A percentile compares a stretch with the other conserved stretches of the same genome.
Conservation (phyloP, 2,888 invertebrate species). For the Coleophora deauratella region DNA sequence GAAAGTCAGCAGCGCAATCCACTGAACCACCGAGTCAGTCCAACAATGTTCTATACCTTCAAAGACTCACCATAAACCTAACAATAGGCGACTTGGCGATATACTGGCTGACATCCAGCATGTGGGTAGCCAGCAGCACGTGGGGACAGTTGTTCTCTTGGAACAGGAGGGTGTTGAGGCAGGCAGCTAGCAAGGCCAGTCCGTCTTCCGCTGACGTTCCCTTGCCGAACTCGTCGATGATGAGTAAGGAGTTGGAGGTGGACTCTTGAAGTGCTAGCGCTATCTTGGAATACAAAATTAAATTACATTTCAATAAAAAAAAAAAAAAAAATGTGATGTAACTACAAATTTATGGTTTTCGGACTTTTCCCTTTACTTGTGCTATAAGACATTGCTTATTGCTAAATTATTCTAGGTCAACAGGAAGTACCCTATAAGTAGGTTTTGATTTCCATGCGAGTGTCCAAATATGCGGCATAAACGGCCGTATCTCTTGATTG, state of each 20-base stretch:
- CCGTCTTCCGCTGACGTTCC: slow-evolving; percentile 88
- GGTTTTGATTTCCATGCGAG: too few relatives aligned
- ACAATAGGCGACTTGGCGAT: slow-evolving; percentile 70
- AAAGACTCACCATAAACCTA: slow-evolving; percentile 64
- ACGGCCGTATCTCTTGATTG: too few relatives aligned
- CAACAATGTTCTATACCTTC: too few relatives aligned
- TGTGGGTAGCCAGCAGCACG: slow-evolving; percentile 85
- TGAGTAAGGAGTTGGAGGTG: slow-evolving; percentile 78
- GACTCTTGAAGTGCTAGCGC: slow-evolving; percentile 79
- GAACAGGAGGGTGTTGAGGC: slow-evolving; percentile 77
- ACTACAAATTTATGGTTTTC: too few relatives aligned
- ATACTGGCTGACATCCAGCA: slow-evolving; percentile 76
- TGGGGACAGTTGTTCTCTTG: slow-evolving; percentile 78
- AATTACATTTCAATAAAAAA: not conserved
- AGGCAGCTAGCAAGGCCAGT: slow-evolving; percentile 79
- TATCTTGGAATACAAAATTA: slow-evolving; percentile 68
- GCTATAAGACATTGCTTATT: too few relatives aligned
- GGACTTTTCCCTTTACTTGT: too few relatives aligned
- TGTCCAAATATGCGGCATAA: too few relatives aligned
- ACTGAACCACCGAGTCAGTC: too few relatives aligned
- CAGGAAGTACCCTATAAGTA: too few relatives aligned
- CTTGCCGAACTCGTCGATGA: slow-evolving; percentile 93
- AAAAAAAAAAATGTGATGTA: too few relatives aligned
- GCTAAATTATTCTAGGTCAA: too few relatives aligned
- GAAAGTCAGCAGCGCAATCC: too few relatives aligned